These are phyloP conservation scores for Notamacropus eugenii DNA, from an alignment of 2,797 vertebrate genomes.

Conservation along the genomic window DNA sequence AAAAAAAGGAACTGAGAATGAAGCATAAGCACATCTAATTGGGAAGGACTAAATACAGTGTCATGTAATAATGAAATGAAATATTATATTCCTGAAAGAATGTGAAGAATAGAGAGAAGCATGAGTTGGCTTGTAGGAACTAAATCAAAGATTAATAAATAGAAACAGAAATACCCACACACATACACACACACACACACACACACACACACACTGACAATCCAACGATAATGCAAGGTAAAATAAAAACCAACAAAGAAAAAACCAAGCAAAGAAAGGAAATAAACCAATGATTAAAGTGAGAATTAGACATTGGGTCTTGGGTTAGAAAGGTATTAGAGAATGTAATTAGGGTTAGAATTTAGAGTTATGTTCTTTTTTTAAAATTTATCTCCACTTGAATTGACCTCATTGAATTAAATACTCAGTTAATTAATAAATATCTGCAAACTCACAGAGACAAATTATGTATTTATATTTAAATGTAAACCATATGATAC, in stretches of 20 bases:
- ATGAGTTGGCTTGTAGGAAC: not conserved
- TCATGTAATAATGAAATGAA: not conserved
- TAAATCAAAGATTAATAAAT: not conserved
- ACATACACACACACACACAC: not conserved
- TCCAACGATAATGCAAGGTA: not conserved
- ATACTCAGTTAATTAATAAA: not conserved
- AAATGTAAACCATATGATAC: not conserved
- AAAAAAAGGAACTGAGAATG: not conserved
- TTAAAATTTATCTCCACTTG: not conserved
- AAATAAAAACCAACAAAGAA: not conserved
- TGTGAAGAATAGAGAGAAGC: not conserved
- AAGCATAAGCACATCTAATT: not conserved
- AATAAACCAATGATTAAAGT: not conserved
- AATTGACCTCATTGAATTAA: not conserved
- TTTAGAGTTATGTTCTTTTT: not conserved
- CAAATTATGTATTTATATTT: not conserved
- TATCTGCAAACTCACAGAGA: not conserved
- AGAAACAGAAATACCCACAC: not conserved
- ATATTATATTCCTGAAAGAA: not conserved
- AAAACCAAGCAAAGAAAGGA: not conserved
- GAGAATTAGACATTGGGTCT: not conserved
- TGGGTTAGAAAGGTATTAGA: not conserved
- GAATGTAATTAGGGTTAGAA: not conserved
- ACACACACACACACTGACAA: not conserved
- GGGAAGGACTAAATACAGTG: not conserved